Base-by-base conservation (phyloP, 2,888 invertebrate species). In the Tuberolachnus salignus region DNA sequence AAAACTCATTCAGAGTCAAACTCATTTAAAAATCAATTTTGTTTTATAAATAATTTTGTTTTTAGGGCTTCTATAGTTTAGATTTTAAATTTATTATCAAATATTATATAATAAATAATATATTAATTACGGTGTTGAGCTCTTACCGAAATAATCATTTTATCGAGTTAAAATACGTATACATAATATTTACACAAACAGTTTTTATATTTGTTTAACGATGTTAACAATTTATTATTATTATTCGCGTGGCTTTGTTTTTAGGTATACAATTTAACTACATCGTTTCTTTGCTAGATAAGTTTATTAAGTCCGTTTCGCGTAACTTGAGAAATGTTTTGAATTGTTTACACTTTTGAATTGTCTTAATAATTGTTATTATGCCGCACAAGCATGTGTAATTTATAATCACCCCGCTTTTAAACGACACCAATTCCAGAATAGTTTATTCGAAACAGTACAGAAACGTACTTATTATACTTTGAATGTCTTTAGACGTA, bases 381-480 rank as follows among this genome's bases (percentile, higher is more conserved):
- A 42, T 21, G 14, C 34, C 19, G 13, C 19, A 34, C 59, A 34
- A 72, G 49, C 51, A 51, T 49, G 61, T 51, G 61, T 72, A 61
- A 49, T 61, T 72, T 34, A 72, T 72, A 72, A 72, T 61, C 59
- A 66, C 6, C 49, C 26, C 13, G 3, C 26, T 34, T 10, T 34
- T 44, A 34, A 61, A 61, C 34, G 34, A 11, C 46, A 71, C 34
- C 26, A 19, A 51, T 63, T 61, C 21, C 10, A 10, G 10, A 63
- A 72, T 16, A 63, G 51, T 51, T 10, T 51, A 21, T 51, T 21
- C 10, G 34, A 34, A 34, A 16, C 42, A 34, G 11, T 21, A 51
- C 51, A 63, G 34, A 11, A 42, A 72, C 19, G 59, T n/a, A n/a
- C n/a, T n/a, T n/a, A n/a, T 6, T 34, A 6, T 34, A 34, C 3